Base-by-base conservation (phyloP, 2,797 vertebrate species). In the Coendou prehensilis region DNA sequence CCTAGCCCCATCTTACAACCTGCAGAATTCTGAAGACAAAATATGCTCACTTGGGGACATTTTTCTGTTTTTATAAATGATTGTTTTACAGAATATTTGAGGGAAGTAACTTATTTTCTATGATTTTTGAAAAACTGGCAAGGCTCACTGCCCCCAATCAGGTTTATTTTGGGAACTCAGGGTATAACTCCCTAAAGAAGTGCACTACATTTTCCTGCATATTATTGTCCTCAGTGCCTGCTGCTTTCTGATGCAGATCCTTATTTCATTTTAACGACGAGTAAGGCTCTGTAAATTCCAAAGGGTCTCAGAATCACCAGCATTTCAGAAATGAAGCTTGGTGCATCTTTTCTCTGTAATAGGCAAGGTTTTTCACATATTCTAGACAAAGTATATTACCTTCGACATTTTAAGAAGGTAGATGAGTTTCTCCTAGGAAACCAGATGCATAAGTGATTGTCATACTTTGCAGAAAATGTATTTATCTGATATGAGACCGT, bases 221-320 rank as follows among this genome's bases (percentile, higher is more conserved):
- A 37, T 87, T 50, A 92, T 75, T 63, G 69, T 95, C 47, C 89
- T 89, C 50, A 6, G 79, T 30, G 75, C 45, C 79, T 81, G 80
- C 8, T 17, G 2, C 79, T 64, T 95, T 87, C 80, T 63, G 64
- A 89, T 82, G 54, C 93, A 82, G 54, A 93, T 75, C 88, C 33
- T 61, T 93, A 94, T 78, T 95, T 96, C 89, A 92, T 85, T 92
- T 91, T 95, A 97, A 96, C 6, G 75, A 89, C 5, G 3, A 93
- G 47, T 22, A 91, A 91, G 71, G 13, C 80, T 96, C 69, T 93
- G 71, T 78, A 94, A 97, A 97, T 96, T 97, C 80, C 91, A 96
- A 94, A 92, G 59, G 69, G 71, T 93, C 87, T 97, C 57, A 84
- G 7, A 75, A 89, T 96, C 64, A 88, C 63, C 41, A 82, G 47